These are phyloP conservation scores for Hipposideros larvatus DNA, from an alignment of 2,797 vertebrate genomes.

Conservation along the genomic window DNA sequence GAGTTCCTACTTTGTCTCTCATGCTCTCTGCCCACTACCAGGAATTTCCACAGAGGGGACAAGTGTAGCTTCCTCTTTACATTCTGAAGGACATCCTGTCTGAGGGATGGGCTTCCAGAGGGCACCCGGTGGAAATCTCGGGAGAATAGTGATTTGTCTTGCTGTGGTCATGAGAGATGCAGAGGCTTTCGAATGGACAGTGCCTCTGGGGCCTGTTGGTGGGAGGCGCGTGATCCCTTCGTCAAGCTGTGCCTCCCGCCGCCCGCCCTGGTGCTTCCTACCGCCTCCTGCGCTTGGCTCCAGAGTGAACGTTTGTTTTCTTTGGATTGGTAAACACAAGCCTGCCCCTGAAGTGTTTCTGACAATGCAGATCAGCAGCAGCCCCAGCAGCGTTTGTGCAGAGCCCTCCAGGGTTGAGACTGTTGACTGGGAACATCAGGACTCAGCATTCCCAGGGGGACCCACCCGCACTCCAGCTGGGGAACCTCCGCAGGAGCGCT, in stretches of 20 bases:
- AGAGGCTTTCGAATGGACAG: background rate
- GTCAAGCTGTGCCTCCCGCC: no score
- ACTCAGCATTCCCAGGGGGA: background rate
- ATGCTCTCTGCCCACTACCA: background rate
- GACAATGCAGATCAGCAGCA: background rate
- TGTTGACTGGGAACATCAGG: rapidly evolving
- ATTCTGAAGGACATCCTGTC: background rate
- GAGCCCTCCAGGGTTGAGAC: background rate
- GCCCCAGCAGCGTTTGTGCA: background rate
- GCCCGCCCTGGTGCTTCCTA: background rate
- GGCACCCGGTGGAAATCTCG: background rate
- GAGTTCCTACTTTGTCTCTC: background rate
- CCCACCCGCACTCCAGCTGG: rapidly evolving
- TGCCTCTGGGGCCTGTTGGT: rapidly evolving
- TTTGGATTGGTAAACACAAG: background rate
- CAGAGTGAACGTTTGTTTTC: background rate
- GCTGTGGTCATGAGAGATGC: background rate
- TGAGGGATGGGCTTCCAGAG: background rate
- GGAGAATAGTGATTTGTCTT: background rate
- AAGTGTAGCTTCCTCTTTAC: background rate
- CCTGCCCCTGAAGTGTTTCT: background rate
- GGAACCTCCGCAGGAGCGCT: background rate
- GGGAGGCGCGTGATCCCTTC: background rate
- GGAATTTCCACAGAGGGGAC: background rate
- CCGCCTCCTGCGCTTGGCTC: background rate